Evolutionary conservation across 2,797 vertebrate genomes (phyloP).

Genomic region (Gallirallus australis): DNA sequence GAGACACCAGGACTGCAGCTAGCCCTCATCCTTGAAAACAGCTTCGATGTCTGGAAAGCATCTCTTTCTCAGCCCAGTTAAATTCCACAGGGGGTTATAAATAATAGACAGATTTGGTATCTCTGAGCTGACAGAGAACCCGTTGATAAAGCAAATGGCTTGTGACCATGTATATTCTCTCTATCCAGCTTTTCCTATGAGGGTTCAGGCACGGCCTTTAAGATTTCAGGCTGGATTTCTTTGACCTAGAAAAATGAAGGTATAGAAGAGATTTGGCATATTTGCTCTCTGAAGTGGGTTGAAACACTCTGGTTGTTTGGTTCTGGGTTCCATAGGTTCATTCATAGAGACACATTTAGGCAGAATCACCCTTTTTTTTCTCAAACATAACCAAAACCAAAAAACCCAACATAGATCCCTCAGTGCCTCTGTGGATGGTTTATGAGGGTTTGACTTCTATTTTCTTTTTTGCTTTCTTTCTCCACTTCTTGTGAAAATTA

Average conservation of each 20-base stretch:
- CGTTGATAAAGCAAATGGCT: not conserved
- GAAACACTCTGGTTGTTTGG: not conserved
- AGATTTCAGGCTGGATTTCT: not conserved
- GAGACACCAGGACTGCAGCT: not conserved
- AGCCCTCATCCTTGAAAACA: not conserved
- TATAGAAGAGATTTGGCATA: not conserved
- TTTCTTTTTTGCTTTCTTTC: not conserved
- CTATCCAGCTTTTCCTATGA: not conserved
- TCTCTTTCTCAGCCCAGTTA: not conserved
- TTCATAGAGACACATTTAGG: fast-evolving
- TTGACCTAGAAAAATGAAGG: not conserved
- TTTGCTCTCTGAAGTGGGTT: not conserved
- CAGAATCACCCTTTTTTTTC: not conserved
- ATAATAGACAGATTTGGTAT: not conserved
- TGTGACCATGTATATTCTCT: not conserved
- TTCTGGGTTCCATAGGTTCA: not conserved
- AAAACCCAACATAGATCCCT: too few species aligned
- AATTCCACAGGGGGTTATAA: not conserved
- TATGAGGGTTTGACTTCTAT: not conserved
- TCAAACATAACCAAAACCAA: not conserved
- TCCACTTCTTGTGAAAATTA: not conserved
- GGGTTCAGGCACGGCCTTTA: not conserved
- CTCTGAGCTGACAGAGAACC: not conserved
- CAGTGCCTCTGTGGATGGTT: not conserved
- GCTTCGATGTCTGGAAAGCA: not conserved